These are phyloP conservation scores for Pseudachorutes palmiensis DNA, from an alignment of 1,140 invertebrate species.

Conservation along the genomic window DNA sequence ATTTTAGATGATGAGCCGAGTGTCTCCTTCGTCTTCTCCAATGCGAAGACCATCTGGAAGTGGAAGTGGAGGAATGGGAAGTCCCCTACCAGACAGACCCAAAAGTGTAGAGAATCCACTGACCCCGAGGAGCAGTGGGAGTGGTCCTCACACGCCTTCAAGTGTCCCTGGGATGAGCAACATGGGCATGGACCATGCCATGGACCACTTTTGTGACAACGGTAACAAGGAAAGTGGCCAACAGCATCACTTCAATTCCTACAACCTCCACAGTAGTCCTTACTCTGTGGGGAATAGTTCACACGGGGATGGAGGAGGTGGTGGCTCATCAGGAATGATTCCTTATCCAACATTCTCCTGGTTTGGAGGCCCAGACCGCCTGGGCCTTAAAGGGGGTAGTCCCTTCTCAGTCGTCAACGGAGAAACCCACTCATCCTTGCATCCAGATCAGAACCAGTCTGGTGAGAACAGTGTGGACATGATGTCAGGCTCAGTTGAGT, in stretches of 20 bases:
- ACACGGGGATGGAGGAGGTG: conserved; percentile 45
- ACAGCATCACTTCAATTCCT: conserved; percentile 17
- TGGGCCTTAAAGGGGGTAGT: conserved; percentile 61
- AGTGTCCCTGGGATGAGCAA: conserved; percentile 39
- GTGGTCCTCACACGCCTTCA: conserved; percentile 34
- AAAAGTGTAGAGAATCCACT: conserved; percentile 37
- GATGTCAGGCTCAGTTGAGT: background rate
- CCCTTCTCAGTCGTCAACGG: conserved; percentile 48
- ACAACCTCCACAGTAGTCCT: conserved; percentile 9
- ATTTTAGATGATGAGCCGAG: conserved; percentile 21
- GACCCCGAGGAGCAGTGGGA: conserved; percentile 35
- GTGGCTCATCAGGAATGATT: conserved; percentile 46
- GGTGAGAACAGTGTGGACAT: background rate
- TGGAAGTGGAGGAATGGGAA: conserved; percentile 45
- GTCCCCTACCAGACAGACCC: conserved; percentile 34
- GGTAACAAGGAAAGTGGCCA: background rate
- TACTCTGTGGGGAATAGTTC: no score
- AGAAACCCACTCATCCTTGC: background rate
- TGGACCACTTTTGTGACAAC: conserved; percentile 6
- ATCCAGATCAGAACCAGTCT: conserved; percentile 13
- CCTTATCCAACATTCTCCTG: conserved; percentile 47
- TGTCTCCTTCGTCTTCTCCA: conserved; percentile 36
- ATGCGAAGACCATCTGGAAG: conserved; percentile 39
- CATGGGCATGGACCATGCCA: conserved; percentile 1
- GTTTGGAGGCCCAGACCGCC: conserved; percentile 50